Percentiles rank a stretch among this genome's conserved stretches.
Evolutionary conservation across 2,797 vertebrate species (phyloP).

Genomic region (Danio kyathit): DNA sequence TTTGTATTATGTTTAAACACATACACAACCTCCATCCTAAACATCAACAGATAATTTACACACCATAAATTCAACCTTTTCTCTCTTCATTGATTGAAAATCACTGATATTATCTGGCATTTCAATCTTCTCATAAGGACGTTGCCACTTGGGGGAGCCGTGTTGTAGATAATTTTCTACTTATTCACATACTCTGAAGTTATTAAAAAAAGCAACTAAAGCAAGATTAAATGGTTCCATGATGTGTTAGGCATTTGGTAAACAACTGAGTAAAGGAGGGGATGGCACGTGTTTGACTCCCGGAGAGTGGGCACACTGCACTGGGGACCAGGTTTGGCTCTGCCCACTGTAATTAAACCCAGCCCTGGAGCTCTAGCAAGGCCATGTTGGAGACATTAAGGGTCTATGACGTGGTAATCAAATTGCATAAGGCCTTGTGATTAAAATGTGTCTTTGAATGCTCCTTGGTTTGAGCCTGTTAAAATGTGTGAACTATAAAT

Average conservation of each 20-base stretch:
- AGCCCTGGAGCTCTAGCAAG: constrained; percentile 50
- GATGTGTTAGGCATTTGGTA: constrained; percentile 64
- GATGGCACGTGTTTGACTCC: constrained; percentile 55
- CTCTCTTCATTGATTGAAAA: not conserved
- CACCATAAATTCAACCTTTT: not conserved
- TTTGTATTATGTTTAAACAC: not conserved
- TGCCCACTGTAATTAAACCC: constrained; percentile 61
- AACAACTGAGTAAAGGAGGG: constrained; percentile 60
- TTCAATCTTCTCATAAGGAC: not conserved
- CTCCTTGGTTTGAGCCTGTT: constrained; percentile 12
- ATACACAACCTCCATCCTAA: not conserved
- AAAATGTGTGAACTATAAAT: not conserved
- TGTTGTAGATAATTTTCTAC: constrained; percentile 31
- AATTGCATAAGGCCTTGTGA: constrained; percentile 61
- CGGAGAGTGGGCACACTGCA: constrained; percentile 48
- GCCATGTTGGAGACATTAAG: constrained; percentile 67
- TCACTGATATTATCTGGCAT: not conserved
- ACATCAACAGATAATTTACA: not conserved
- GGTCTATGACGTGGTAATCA: constrained; percentile 59
- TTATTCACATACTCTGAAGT: constrained; percentile 28
- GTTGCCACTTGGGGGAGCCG: constrained; percentile 49
- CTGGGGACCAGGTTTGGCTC: constrained; percentile 58
- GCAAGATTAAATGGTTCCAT: constrained; percentile 61
- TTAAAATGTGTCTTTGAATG: constrained; percentile 61
- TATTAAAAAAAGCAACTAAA: constrained; percentile 32